Base-by-base conservation (phyloP, 2,797 vertebrate genomes). In the Peromyscus attwateri region DNA sequence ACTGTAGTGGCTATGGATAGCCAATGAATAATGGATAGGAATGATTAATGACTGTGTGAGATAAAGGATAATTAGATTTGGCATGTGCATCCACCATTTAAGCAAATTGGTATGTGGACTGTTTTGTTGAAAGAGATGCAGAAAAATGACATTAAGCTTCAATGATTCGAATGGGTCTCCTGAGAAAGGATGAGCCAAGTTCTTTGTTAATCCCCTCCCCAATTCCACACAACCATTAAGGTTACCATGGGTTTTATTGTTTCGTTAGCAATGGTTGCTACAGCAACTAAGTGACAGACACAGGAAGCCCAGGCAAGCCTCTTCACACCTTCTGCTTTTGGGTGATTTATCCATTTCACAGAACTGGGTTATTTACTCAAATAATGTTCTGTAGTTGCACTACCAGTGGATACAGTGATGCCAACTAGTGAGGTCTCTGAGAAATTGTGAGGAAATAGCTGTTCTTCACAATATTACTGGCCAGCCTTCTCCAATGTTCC, bases 11-110 rank as follows among this genome's bases (percentile, higher is more conserved):
- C 96, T 96, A 73, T 95, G 25, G 11, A 62, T 91, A 95, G 85
- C 91, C 96, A 95, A 95, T 95, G 89, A 95, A 94, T 97, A 97
- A 97, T 95, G 96, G 96, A 92, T 87, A 84, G 83, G 23, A 95
- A 95, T 98, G 95, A 97, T 97, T 96, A 97, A 98, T 97, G 96
- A 95, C 95, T 96, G 89, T 87, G 57, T 92, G 95, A 97, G 92
- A 96, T 96, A 96, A 97, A 46, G 88, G 82, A 82, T 96, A 97
- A 98, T 97, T 97, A 96, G 64, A 95, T 97, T 96, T 96, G 97
- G 95, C 98, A 97, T 95, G 75, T 95, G 93, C 55, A 97, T 84
- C 75, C 97, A 93, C 95, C 88, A 96, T 97, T 97, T 98, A 97
- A 97, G 92, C 85, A 96, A 96, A 98, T 95, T 96, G 92, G 83